Evolutionary conservation across 2,888 invertebrate genomes (phyloP).

Genomic region (Melinaea marsaeus): DNA sequence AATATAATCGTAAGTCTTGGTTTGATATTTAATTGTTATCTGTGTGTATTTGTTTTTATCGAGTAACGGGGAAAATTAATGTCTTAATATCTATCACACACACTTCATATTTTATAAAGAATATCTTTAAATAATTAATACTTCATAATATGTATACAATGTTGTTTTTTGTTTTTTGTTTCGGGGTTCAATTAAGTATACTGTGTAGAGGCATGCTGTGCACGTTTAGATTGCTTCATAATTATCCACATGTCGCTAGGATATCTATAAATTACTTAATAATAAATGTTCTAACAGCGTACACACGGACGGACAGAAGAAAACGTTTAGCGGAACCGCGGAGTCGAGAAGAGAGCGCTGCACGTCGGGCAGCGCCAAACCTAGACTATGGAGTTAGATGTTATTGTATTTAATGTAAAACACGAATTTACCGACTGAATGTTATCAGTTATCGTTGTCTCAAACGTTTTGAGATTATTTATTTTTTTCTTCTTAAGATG

Average conservation of each 20-base stretch:
- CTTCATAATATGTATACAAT: too few species aligned
- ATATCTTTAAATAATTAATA: too few species aligned
- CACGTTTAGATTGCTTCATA: neutral
- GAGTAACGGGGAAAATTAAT: too few species aligned
- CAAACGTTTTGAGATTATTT: slow-evolving; percentile 2
- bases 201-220: too few species aligned
- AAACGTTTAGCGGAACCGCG: slow-evolving; percentile 9
- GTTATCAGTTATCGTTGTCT: neutral
- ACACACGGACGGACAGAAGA: slow-evolving; percentile 51
- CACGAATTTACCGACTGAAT: slow-evolving; percentile 3
- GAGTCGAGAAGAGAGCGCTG: slow-evolving; percentile 49
- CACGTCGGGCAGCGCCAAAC: slow-evolving; percentile 51
- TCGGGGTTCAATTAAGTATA: too few species aligned
- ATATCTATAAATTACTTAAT: slow-evolving; percentile 13
- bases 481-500: neutral
- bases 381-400: slow-evolving; percentile 56
- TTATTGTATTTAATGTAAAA: neutral
- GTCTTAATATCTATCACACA: too few species aligned
- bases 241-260: neutral
- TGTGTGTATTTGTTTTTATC: too few species aligned
- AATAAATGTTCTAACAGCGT: slow-evolving; percentile 31
- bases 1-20: too few species aligned
- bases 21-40: too few species aligned
- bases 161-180: too few species aligned
- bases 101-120: too few species aligned